Base-by-base conservation (phyloP, 2,113 vertebrate species). In the Lampris incognitus region DNA sequence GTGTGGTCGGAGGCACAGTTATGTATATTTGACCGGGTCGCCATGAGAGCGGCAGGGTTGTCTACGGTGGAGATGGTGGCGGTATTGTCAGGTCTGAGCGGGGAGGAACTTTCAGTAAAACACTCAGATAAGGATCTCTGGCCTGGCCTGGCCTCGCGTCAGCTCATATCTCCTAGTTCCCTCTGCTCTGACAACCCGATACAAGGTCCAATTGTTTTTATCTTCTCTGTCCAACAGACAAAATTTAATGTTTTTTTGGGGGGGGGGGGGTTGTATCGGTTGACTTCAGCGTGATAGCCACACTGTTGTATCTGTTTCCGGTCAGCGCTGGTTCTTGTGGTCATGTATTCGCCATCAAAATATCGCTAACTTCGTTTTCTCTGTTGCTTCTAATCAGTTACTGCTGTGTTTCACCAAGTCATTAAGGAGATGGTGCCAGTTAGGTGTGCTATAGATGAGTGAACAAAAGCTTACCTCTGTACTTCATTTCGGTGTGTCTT, bases 71-170 rank as follows among this genome's bases (percentile, higher is more conserved):
- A 66, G 73, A 51, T 69, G n/a, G 60, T 39, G 56, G 71, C 66
- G 7, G 6, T 80, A 82, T 82, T 66, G 69, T 82, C 72, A 9
- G 82, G 66, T 84, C 50, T 83, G 59, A 66, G 38, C 66, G 57
- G 51, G 78, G 74, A 81, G 79, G 88, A 82, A 88, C 85, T 50
- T 73, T 79, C 46, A 63, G 66, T 69, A 77, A 85, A 87, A 69
- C 71, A 24, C n/a, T 46, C 50, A 75, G 88, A 92, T 89, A 87
- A 79, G 85, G 74, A 85, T 88, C 91, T 90, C 57, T 79, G 1
- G 6, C 7, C 4, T 81, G 66, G 66, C 38, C 1, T 38, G 54
- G n/a, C 40, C 6, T 48, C 49, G 72, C 72, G 70, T 81, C 69
- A 66, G 61, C 79, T 65, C 75, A 74, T 37, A 78, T 65, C 72